Percentiles rank a stretch among this genome's conserved stretches.
phyloP scores from a whole-genome alignment of 37 sponge, comb jelly and placozoan genomes.

The Cladorhizidae sp. region DNA sequence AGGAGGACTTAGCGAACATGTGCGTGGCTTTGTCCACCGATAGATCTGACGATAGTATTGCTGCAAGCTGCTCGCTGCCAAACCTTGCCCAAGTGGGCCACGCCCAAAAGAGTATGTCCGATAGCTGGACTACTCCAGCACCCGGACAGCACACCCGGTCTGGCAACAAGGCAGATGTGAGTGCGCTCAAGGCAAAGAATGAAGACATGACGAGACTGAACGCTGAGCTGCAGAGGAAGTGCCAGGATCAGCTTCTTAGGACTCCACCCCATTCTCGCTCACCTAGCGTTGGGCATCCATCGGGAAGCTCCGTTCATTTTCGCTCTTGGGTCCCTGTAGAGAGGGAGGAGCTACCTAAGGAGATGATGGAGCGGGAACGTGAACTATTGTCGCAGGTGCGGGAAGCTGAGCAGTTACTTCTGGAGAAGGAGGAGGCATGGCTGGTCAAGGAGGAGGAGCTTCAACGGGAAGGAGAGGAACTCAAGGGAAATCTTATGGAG shows the following conservation, averaged over 20 bases:
- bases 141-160: neutral
- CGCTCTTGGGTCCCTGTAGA: slow-evolving; percentile 20
- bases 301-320: neutral
- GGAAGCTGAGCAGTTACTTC: slow-evolving; percentile 2
- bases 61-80: slow-evolving; percentile 39
- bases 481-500: slow-evolving; percentile 1
- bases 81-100: slow-evolving; percentile 8
- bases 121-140: slow-evolving; percentile 56
- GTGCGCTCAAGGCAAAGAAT: slow-evolving; percentile 49
- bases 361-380: slow-evolving; percentile 29
- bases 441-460: slow-evolving; percentile 9
- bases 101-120: slow-evolving; percentile 8
- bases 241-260: slow-evolving; percentile 31
- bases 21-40: neutral
- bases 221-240: slow-evolving; percentile 56
- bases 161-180: slow-evolving; percentile 27
- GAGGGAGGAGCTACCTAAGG: slow-evolving; percentile 9
- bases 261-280: slow-evolving; percentile 25
- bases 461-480: slow-evolving; percentile 15
- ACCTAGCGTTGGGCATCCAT: neutral
- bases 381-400: slow-evolving; percentile 17
- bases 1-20: slow-evolving; percentile 17
- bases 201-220: slow-evolving; percentile 64
- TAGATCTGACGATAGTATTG: neutral
- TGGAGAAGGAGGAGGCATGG: slow-evolving; percentile 39